A percentile compares a stretch with the other conserved stretches of the same genome.
phyloP scores from a whole-genome alignment of 92 coral and sea anemone species.

The Parazoanthus atlanticus region DNA sequence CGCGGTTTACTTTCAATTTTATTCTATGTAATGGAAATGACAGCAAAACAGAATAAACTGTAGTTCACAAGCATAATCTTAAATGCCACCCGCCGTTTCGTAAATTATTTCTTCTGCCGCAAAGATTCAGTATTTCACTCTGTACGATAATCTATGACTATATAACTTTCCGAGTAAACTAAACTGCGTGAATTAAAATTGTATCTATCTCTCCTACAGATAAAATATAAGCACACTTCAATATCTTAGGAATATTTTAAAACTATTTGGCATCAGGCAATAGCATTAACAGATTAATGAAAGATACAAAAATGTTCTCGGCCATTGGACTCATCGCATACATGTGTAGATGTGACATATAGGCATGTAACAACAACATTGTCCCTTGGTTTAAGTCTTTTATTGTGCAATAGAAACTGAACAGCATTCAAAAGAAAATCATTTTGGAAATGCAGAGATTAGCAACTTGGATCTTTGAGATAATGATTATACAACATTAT shows the following conservation, averaged over 20 bases:
- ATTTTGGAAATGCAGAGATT: not conserved
- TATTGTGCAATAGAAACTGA: not conserved
- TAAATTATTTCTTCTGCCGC: not conserved
- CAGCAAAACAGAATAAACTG: not conserved
- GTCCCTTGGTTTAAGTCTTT: not conserved
- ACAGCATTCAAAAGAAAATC: not conserved
- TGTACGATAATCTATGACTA: too few species aligned
- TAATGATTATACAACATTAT: slow-evolving; percentile 21
- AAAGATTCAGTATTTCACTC: not conserved
- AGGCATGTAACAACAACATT: not conserved
- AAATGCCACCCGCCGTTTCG: slow-evolving; percentile 21
- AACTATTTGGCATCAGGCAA: not conserved
- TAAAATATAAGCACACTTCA: not conserved
- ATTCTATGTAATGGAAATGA: not conserved
- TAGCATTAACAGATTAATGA: not conserved
- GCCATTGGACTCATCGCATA: too few species aligned
- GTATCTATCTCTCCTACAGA: not conserved
- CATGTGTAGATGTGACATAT: not conserved
- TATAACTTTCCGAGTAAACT: not conserved
- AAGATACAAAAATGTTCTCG: not conserved
- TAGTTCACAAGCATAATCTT: not conserved
- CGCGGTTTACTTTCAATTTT: slow-evolving; percentile 2
- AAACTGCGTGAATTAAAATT: not conserved
- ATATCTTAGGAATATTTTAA: not conserved
- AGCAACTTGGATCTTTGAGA: not conserved